phyloP scores from a whole-genome alignment of 37 sponge, comb jelly and placozoan genomes.

The Oscarella lobularis region DNA sequence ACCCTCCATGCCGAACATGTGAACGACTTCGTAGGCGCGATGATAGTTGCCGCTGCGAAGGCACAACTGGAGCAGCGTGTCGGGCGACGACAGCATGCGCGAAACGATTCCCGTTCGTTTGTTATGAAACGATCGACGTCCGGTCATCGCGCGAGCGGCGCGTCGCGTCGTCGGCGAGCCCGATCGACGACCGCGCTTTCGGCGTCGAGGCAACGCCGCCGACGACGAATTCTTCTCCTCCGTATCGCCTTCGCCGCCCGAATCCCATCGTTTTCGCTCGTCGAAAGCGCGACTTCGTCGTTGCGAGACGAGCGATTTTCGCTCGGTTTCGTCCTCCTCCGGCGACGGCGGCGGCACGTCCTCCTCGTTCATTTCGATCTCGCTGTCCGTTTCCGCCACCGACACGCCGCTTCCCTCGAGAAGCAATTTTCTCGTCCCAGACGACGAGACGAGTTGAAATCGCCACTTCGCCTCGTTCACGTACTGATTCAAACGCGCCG shows the following conservation, averaged over 20 bases:
- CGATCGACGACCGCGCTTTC: background rate
- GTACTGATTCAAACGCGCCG: slow-evolving; percentile 50
- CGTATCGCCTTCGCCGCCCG: slow-evolving; percentile 47
- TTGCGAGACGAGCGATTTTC: background rate
- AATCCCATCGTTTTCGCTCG: slow-evolving; percentile 11
- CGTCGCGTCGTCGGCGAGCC: background rate
- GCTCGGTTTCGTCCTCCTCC: slow-evolving; percentile 1
- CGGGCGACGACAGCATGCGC: slow-evolving; percentile 76
- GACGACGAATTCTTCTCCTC: slow-evolving; percentile 20
- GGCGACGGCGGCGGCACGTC: too few species aligned
- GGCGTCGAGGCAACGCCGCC: background rate
- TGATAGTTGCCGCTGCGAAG: slow-evolving; percentile 51
- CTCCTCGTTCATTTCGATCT: slow-evolving; percentile 1
- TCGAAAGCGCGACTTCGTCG: slow-evolving; percentile 4
- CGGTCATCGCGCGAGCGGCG: background rate
- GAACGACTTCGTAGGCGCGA: slow-evolving; percentile 64
- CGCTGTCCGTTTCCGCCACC: slow-evolving; percentile 7
- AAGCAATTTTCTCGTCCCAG: background rate
- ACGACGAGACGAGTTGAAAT: slow-evolving; percentile 54
- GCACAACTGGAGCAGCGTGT: slow-evolving; percentile 58
- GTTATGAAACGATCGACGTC: background rate
- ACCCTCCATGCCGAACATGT: slow-evolving; percentile 58
- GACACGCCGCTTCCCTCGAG: background rate
- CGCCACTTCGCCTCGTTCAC: slow-evolving; percentile 88
- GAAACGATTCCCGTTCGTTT: slow-evolving; percentile 17